These are phyloP conservation scores for Montipora efflorescens DNA, from an alignment of 64 coral and sea anemone species.

Conservation along the genomic window DNA sequence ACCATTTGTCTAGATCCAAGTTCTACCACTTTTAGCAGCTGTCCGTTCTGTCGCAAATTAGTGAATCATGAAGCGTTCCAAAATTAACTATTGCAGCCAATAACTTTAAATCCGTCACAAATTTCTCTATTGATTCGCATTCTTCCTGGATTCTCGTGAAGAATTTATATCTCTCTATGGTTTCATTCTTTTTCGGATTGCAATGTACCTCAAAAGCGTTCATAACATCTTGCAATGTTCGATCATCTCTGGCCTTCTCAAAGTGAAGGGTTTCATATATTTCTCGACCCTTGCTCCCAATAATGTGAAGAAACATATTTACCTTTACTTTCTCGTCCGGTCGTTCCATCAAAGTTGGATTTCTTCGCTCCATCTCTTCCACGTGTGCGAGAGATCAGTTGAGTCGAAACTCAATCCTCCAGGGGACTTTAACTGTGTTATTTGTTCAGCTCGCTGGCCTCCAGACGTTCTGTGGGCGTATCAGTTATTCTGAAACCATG, in stretches of 20 bases:
- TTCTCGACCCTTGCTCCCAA: conserved; percentile 17
- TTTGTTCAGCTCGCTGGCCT: not conserved
- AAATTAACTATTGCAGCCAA: conserved; percentile 27
- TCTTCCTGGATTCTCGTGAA: conserved; percentile 8
- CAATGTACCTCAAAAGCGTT: conserved; percentile 25
- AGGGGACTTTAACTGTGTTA: not conserved
- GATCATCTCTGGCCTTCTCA: not conserved
- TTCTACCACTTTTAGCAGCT: too few species aligned
- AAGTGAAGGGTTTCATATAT: conserved; percentile 44
- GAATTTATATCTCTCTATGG: conserved; percentile 55
- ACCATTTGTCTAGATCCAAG: too few species aligned
- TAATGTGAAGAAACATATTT: not conserved
- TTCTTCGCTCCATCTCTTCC: conserved; percentile 65
- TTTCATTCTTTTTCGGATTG: conserved; percentile 31
- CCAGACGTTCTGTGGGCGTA: not conserved
- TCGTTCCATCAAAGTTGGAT: conserved; percentile 5
- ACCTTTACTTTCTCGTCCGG: conserved; percentile 1
- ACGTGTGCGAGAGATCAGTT: conserved; percentile 32
- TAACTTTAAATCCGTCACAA: conserved; percentile 25
- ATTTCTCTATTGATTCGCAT: conserved; percentile 14
- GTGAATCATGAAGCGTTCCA: not conserved
- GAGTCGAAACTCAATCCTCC: not conserved
- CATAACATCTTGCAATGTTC: not conserved
- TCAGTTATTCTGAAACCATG: not conserved
- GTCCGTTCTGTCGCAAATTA: not conserved